Percentiles rank a stretch among this genome's conserved stretches.
phyloP scores from a whole-genome alignment of 2,888 invertebrate genomes.

The Pterostichus niger region DNA sequence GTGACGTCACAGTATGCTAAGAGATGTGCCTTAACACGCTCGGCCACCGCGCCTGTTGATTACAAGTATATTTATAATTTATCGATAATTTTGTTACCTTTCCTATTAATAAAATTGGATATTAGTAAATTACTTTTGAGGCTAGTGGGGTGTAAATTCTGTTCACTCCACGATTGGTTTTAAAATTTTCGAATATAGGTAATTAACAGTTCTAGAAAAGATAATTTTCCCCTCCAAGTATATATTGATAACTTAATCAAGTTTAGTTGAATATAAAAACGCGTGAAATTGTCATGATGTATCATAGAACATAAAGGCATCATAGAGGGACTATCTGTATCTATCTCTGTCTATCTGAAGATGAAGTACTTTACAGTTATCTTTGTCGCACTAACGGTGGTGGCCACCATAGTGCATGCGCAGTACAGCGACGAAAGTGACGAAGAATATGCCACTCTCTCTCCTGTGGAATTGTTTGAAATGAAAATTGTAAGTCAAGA shows the following conservation, averaged over 20 bases:
- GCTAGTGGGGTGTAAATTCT: not conserved
- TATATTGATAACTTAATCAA: constrained; percentile 1
- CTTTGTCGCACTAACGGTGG: not conserved
- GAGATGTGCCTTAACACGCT: too few species aligned
- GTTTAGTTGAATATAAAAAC: not conserved
- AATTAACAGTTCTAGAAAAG: not conserved
- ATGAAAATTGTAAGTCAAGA: too few species aligned
- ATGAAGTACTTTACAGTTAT: not conserved
- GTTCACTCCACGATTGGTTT: too few species aligned
- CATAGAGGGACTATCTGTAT: not conserved
- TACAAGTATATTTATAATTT: too few species aligned
- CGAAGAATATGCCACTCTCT: not conserved
- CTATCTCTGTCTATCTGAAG: not conserved
- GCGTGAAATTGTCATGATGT: not conserved
- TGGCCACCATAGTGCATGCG: too few species aligned
- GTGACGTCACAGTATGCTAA: too few species aligned
- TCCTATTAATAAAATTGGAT: too few species aligned
- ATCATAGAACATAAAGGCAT: not conserved
- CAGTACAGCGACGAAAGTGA: not conserved
- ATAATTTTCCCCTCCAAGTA: not conserved
- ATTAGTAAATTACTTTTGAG: too few species aligned
- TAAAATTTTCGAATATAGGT: too few species aligned
- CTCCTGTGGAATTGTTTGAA: not conserved
- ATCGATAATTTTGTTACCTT: too few species aligned
- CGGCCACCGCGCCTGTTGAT: too few species aligned